These are phyloP conservation scores for Rhegmatorhina hoffmannsi DNA, from an alignment of 2,113 vertebrate species.

Conservation along the genomic window DNA sequence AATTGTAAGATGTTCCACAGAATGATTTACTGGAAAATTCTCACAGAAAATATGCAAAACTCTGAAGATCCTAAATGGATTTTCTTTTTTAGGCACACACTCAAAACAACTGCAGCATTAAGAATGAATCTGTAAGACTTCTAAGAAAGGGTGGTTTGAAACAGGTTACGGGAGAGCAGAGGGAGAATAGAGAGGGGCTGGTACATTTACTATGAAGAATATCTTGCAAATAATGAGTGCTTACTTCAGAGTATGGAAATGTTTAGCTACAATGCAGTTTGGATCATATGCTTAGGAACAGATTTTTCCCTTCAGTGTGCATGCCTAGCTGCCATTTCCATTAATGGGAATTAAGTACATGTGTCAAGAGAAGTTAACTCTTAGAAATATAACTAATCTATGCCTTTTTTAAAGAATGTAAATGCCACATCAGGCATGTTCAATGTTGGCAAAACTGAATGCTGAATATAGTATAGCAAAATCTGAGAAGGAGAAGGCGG, in stretches of 20 bases:
- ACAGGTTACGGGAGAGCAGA: background rate
- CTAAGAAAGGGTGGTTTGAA: constrained; percentile 1
- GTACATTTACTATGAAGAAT: constrained; percentile 45
- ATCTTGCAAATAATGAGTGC: constrained; percentile 36
- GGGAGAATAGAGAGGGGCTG: background rate
- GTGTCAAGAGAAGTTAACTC: constrained; percentile 71
- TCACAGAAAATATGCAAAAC: constrained; percentile 59
- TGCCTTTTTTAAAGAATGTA: constrained; percentile 60
- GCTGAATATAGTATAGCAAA: constrained; percentile 62
- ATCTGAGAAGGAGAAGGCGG: constrained; percentile 50
- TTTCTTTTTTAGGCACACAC: constrained; percentile 29
- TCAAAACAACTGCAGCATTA: constrained; percentile 7
- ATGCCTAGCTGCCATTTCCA: constrained; percentile 70
- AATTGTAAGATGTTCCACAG: constrained; percentile 59
- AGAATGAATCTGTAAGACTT: background rate
- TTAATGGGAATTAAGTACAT: constrained; percentile 72
- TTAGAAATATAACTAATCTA: constrained; percentile 63
- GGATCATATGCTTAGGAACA: constrained; percentile 64
- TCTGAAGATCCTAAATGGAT: constrained; percentile 29
- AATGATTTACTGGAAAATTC: constrained; percentile 61
- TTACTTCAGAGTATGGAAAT: constrained; percentile 59
- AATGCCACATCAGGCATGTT: constrained; percentile 66
- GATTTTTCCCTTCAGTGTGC: constrained; percentile 58
- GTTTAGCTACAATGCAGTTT: constrained; percentile 66
- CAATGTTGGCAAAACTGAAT: constrained; percentile 51